Evolutionary conservation across 2,797 vertebrate genomes (phyloP), one percentile per base, ranked within the genome.

Genomic region (Propithecus deckenii): DNA sequence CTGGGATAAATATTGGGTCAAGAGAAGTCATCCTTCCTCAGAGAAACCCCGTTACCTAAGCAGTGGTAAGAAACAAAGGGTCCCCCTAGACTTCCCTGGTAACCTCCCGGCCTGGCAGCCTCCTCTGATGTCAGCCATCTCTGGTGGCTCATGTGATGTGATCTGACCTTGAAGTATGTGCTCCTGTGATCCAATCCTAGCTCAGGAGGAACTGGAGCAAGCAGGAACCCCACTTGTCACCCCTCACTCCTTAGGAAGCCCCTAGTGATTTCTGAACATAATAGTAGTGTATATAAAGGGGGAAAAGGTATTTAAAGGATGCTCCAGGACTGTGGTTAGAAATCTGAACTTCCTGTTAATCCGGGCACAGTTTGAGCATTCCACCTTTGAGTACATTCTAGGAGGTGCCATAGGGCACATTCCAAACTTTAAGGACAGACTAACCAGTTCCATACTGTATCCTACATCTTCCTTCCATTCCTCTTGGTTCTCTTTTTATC

Each of bases 21-120:
- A 72, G 41, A n/a, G 89, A 96, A 74, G 57, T 71, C 0, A 0
- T 46, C 30, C 83, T 65, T 93, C 69, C 75, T 94, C 91, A 61
- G 80, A 92, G 95, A 96, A 94, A 69, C 38, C 61, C 15, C 17
- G 69, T 92, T 89, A 80, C 79, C 59, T 67, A 80, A 84, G 86
- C 74, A 95, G 69, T 93, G 69, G 28, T 46, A 46, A 89, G 78
- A 95, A 91, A 67, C 52, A 93, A n/a, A 79, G 57, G 48, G 30
- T 81, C 74, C 87, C 87, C 91, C 48, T 32, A 55, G 90, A 91
- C 7, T 67, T 46, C 20, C 28, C 52, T 25, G 52, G 46, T 61
- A 85, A 71, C 23, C 23, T 79, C 84, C 52, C 1, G 15, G 74
- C 46, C 52, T 38, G 12, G 12, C 12, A 65, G 28, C 59, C 28